Conservation (phyloP, 2,797 vertebrate genomes). For the Helarctos malayanus region DNA sequence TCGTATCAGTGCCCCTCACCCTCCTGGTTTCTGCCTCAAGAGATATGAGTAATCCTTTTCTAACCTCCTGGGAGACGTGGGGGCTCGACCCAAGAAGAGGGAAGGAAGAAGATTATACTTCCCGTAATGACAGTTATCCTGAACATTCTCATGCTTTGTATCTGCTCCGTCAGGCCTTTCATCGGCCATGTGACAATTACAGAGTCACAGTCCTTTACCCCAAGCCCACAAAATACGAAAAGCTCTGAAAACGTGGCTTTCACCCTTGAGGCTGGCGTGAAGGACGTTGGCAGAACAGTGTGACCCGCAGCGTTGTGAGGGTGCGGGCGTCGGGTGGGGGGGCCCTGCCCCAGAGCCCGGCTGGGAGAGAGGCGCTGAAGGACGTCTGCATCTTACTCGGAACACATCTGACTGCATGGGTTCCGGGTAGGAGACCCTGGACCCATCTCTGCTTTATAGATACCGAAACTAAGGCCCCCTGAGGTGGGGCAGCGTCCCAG, state of each 20-base stretch:
- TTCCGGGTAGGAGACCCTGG: not conserved
- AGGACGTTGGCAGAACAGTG: not conserved
- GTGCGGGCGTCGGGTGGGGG: rapidly evolving
- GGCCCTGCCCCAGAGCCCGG: no score
- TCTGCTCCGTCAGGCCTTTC: not conserved
- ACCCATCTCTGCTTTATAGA: not conserved
- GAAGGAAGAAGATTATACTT: not conserved
- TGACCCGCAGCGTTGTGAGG: not conserved
- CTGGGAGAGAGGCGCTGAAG: not conserved
- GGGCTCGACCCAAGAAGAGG: not conserved
- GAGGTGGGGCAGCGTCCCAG: no score
- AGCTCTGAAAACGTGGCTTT: not conserved
- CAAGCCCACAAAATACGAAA: not conserved
- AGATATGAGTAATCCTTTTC: not conserved
- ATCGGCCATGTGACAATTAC: not conserved
- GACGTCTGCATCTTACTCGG: not conserved
- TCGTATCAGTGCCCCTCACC: not conserved
- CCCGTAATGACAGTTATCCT: rapidly evolving
- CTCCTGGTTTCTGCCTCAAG: not conserved
- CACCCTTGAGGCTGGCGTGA: not conserved
- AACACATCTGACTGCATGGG: not conserved
- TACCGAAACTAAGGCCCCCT: not conserved
- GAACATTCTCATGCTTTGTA: rapidly evolving
- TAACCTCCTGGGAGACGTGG: not conserved
- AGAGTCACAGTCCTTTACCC: not conserved